Evolutionary conservation across 2,888 invertebrate species (phyloP).

Genomic region (Xestoiulus laeticollis): DNA sequence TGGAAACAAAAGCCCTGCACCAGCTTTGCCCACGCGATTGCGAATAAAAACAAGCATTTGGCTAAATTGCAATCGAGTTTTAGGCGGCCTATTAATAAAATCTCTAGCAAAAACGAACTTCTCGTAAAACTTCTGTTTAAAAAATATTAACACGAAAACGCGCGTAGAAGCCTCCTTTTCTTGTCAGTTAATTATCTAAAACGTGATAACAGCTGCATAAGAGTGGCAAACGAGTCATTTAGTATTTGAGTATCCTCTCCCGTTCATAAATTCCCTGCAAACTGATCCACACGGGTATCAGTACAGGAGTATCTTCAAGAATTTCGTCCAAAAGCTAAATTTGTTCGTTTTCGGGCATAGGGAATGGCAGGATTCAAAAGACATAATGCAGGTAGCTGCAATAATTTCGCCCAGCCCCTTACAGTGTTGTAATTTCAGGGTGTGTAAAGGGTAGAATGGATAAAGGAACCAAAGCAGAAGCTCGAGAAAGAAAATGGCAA

Average conservation of each 20-base stretch:
- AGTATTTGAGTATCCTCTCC: not conserved
- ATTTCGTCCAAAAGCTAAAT: not conserved
- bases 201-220: not conserved
- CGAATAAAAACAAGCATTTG: constrained; percentile 14
- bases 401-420: not conserved
- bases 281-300: not conserved
- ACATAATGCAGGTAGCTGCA: not conserved
- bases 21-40: not conserved
- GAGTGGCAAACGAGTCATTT: not conserved
- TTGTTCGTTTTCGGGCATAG: not conserved
- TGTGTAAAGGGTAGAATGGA: too few relatives aligned
- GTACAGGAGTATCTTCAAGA: not conserved
- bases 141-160: not conserved
- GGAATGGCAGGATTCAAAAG: not conserved
- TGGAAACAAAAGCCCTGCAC: constrained; percentile 31
- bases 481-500: too few relatives aligned
- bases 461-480: not conserved
- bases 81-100: not conserved
- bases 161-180: constrained; percentile 17
- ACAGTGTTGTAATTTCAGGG: too few relatives aligned
- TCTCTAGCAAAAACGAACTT: not conserved
- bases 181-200: not conserved
- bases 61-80: not conserved
- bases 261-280: not conserved
- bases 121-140: not conserved